These are phyloP conservation scores for Syrrhaptes paradoxus DNA, from an alignment of 2,113 vertebrate species.

Conservation along the genomic window DNA sequence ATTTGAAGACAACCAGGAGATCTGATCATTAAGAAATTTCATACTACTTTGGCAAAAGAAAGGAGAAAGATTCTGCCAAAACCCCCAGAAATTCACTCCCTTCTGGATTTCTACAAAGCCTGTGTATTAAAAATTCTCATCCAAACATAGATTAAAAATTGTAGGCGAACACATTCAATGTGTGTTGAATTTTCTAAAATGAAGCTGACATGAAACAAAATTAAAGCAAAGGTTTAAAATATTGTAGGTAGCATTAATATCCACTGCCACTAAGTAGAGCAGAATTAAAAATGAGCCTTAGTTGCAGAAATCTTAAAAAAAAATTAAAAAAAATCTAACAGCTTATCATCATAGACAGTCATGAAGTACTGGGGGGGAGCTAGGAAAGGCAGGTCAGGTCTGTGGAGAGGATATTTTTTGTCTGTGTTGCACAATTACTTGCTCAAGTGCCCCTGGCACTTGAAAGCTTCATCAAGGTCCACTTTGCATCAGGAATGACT, in stretches of 20 bases:
- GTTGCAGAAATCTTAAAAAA: not conserved
- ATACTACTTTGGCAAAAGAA: not conserved
- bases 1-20: not conserved
- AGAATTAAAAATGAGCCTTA: not conserved
- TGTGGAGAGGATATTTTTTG: not conserved
- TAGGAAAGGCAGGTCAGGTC: not conserved
- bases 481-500: not conserved
- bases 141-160: not conserved
- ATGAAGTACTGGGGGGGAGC: not conserved
- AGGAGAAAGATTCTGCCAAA: not conserved
- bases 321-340: not conserved
- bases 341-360: not conserved
- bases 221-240: not conserved
- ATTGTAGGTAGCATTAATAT: not conserved
- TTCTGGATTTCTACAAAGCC: not conserved
- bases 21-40: not conserved
- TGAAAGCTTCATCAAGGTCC: not conserved
- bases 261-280: not conserved
- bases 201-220: not conserved
- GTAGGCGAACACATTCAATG: not conserved
- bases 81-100: not conserved
- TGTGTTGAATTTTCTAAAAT: not conserved
- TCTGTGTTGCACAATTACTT: not conserved
- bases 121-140: not conserved
- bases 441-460: not conserved